phyloP scores from a whole-genome alignment of 2,888 invertebrate genomes.

The Drosophila cognata region DNA sequence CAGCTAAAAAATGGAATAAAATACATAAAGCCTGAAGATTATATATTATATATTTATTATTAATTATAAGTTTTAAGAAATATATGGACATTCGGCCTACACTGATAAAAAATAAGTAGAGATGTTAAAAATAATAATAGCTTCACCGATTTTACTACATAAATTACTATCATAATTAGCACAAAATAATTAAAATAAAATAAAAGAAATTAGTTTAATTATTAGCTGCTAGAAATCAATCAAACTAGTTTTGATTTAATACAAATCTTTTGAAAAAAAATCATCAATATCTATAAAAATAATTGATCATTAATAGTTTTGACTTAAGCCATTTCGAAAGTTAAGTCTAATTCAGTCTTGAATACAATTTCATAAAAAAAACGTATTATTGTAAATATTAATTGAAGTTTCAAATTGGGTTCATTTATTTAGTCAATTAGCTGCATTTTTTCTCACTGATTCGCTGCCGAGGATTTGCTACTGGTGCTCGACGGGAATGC shows the following conservation, averaged over 20 bases:
- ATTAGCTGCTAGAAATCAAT: neutral
- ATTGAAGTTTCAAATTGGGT: neutral
- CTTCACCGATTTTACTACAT: no score
- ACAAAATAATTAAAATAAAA: neutral
- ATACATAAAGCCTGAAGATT: no score
- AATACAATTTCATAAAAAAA: neutral
- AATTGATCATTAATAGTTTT: neutral
- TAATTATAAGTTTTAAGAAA: no score
- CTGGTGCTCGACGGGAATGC: slow-evolving; percentile 14
- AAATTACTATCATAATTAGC: neutral
- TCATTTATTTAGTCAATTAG: neutral
- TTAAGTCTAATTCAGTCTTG: neutral
- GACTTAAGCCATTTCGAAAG: neutral
- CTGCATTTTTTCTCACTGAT: slow-evolving; percentile 1
- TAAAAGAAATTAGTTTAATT: neutral
- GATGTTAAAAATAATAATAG: neutral
- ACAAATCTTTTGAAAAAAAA: neutral
- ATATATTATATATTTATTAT: no score
- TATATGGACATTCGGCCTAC: no score
- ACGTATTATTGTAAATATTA: neutral
- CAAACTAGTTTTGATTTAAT: neutral
- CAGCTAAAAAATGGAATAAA: no score
- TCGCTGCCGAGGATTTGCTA: neutral
- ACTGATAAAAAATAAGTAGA: neutral
- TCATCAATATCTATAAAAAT: neutral